These are phyloP conservation scores for Sterrhoptilus dennistouni DNA, from an alignment of 2,113 vertebrate species.

Conservation along the genomic window DNA sequence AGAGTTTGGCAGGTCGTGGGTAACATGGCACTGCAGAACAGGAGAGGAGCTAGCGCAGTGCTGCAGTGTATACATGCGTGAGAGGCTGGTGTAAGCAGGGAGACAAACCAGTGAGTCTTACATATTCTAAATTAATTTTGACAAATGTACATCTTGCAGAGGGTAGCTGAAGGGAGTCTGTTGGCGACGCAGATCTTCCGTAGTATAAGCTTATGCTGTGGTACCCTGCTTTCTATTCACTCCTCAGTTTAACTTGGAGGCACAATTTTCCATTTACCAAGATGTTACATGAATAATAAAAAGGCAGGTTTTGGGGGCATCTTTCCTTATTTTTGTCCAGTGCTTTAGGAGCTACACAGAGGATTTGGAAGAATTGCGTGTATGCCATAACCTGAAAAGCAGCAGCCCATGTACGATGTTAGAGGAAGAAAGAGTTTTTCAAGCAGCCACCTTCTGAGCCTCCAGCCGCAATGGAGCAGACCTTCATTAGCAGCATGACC, in stretches of 20 bases:
- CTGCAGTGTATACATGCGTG: background rate
- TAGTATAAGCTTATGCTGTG: background rate
- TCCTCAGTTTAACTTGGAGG: background rate
- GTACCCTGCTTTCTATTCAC: background rate
- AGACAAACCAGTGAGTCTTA: background rate
- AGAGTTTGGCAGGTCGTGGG: constrained; percentile 41
- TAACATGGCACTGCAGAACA: constrained; percentile 21
- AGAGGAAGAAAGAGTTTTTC: constrained; percentile 29
- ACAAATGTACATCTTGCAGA: constrained; percentile 28
- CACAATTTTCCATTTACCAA: constrained; percentile 2
- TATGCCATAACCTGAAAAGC: background rate
- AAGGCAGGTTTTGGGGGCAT: background rate
- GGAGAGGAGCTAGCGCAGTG: background rate
- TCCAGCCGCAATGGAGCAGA: constrained; percentile 9
- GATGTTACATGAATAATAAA: background rate
- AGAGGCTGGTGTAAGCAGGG: background rate
- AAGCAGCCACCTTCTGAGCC: constrained; percentile 36
- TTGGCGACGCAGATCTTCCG: background rate
- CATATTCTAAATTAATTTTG: constrained; percentile 42
- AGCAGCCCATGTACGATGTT: background rate
- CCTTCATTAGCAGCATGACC: constrained; percentile 68
- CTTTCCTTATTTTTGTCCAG: background rate
- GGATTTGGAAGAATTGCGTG: background rate
- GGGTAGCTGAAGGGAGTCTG: background rate
- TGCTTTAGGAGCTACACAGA: background rate